Percentiles rank a stretch among this genome's conserved stretches.
Conservation (phyloP, 30 jellyfish, hydroid and myxozoan species). For the Aurelia aurita complex sp. Pacific region DNA sequence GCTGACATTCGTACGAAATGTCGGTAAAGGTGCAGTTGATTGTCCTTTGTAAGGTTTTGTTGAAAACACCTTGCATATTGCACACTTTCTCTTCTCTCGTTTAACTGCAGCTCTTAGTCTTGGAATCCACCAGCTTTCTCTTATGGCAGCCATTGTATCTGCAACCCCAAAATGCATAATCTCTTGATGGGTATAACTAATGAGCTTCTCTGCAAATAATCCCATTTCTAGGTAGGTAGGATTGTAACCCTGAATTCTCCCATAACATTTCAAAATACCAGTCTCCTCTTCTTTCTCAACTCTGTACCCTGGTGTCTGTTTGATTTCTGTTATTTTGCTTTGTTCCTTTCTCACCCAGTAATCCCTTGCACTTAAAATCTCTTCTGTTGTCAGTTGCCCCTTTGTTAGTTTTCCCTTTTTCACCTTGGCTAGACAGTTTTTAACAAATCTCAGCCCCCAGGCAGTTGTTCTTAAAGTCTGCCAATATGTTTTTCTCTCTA, state of each 20-base stretch:
- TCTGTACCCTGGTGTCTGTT: background rate
- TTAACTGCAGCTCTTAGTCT: too few relatives aligned
- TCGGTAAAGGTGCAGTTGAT: conserved; percentile 14
- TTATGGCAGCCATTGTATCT: conserved; percentile 10
- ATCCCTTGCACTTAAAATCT: conserved; percentile 1
- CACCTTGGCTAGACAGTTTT: conserved; percentile 8
- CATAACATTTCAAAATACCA: too few relatives aligned
- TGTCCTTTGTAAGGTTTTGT: conserved; percentile 6
- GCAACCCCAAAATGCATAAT: background rate
- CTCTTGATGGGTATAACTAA: conserved; percentile 19
- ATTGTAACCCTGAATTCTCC: too few relatives aligned
- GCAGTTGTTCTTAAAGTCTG: conserved; percentile 17
- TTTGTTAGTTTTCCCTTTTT: background rate
- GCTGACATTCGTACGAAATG: background rate
- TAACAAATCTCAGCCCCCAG: conserved; percentile 19
- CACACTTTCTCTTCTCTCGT: conserved; percentile 1
- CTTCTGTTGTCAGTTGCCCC: conserved; percentile 32
- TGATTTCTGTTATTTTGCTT: too few relatives aligned
- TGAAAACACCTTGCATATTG: conserved; percentile 42
- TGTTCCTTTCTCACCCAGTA: background rate
- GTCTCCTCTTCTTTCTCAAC: background rate
- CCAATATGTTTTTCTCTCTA: conserved; percentile 21
- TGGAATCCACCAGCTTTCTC: conserved; percentile 41
- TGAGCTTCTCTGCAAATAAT: conserved; percentile 18
- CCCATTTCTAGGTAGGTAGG: conserved; percentile 1